phyloP scores from a whole-genome alignment of 2,797 vertebrate genomes.

The Scleropages formosus region DNA sequence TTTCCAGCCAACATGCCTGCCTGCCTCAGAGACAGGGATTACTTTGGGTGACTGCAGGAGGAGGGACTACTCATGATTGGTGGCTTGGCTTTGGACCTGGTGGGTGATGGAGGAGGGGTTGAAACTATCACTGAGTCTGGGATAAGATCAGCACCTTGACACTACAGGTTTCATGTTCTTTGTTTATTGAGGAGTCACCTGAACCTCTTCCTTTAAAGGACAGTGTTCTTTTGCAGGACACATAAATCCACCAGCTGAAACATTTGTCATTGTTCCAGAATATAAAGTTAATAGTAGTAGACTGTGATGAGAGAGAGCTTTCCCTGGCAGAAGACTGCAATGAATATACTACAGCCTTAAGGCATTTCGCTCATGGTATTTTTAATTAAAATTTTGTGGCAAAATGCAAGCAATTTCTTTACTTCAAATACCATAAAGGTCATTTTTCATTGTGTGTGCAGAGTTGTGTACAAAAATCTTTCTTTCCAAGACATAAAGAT shows the following conservation, averaged over 20 bases:
- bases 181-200: neutral
- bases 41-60: neutral
- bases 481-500: conserved; percentile 7
- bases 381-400: neutral
- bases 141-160: neutral
- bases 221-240: neutral
- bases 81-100: neutral
- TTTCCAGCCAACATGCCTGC: neutral
- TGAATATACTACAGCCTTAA: neutral
- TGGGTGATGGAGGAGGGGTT: neutral
- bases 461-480: neutral
- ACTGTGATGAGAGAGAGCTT: neutral
- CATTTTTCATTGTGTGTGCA: neutral
- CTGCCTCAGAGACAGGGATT: neutral
- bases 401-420: neutral
- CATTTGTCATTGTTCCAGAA: neutral
- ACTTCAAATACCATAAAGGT: conserved; percentile 12
- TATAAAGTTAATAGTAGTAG: neutral
- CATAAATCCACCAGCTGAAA: neutral
- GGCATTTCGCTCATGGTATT: neutral
- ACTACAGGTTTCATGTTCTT: no score
- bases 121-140: neutral
- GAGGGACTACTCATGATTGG: neutral
- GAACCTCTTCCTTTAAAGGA: neutral
- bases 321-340: conserved; percentile 2